These are phyloP conservation scores for Lycia hirtaria DNA, from an alignment of 2,888 invertebrate genomes.

Conservation along the genomic window DNA sequence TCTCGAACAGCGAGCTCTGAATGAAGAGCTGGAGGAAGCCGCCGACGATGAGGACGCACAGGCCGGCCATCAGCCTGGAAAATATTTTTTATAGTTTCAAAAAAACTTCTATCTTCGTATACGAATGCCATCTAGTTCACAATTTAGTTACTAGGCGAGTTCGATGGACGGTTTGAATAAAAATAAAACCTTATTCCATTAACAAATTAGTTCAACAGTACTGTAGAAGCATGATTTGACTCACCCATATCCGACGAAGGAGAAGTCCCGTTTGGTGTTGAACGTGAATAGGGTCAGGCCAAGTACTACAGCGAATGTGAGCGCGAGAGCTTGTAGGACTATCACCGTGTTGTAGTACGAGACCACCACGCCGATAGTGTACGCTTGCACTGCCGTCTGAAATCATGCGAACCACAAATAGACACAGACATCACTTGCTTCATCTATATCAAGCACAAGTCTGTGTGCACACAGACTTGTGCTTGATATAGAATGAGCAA, in stretches of 20 bases:
- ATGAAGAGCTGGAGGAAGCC: conserved; percentile 91
- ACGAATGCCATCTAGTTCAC: no score
- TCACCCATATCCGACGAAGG: conserved; percentile 91
- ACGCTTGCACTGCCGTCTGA: conserved; percentile 92
- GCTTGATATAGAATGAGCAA: no score
- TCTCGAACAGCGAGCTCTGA: conserved; percentile 89
- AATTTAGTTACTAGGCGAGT: no score
- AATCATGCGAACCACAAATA: conserved; percentile 45
- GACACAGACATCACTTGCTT: not conserved
- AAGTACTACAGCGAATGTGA: conserved; percentile 90
- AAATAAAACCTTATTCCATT: no score
- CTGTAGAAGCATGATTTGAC: conserved; percentile 46
- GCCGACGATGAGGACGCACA: conserved; percentile 89
- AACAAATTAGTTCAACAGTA: no score
- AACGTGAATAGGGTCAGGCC: conserved; percentile 93
- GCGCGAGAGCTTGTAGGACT: conserved; percentile 91
- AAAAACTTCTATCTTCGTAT: not conserved
- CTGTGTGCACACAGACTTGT: no score
- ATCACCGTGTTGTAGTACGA: conserved; percentile 91
- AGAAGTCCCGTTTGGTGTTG: conserved; percentile 94
- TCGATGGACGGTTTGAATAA: no score
- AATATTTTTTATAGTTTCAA: not conserved
- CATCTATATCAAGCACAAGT: no score
- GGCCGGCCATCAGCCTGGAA: conserved; percentile 87
- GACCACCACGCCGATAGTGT: conserved; percentile 91